Evolutionary conservation across 1,140 invertebrate species (phyloP), one percentile per base, ranked within the genome.

Genomic region (Atopsyche davidsoni): DNA sequence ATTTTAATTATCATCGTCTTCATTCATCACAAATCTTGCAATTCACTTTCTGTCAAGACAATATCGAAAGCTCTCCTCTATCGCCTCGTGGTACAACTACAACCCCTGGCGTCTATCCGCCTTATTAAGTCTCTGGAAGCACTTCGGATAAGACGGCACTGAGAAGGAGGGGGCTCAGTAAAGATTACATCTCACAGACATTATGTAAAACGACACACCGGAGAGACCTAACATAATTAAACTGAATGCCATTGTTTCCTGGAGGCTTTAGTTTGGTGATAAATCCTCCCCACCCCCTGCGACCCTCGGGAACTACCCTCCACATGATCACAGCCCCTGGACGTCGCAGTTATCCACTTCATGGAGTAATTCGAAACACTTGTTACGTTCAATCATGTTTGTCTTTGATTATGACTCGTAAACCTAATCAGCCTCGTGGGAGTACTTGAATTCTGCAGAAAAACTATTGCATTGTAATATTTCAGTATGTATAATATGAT

Each of bases 211-310:
- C 48, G 56, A 51, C 43, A 54, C 56, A 55, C 55, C 46, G 55
- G 55, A 58, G 56, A 51, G 56, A 51, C 28, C 56, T 51, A 55
- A 58, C 56, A 55, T 58, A 58, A 58, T 58, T 58, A 58, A 58
- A 58, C 43, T 45, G 39, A 54, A 51, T 54, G 51, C 56, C 48
- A 58, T 57, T 57, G 55, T 57, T 57, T 53, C 23, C 44, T 21
- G 17, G 45, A 48, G 31, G 17, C 55, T 42, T 49, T 53, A 51
- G 17, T 50, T 51, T 22, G 46, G 52, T 35, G 40, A 54, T 54
- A 54, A 54, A 54, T 54, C 46, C 40, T 19, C 13, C n/a, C 34
- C 24, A 17, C n/a, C 24, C 24, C 25, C 19, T 9, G 2, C 25
- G 14, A 7, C 23, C 6, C 40, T 14, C 23, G 13, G 40, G 19